phyloP scores from a whole-genome alignment of 2,113 vertebrate species.

The Sebastes fasciatus region DNA sequence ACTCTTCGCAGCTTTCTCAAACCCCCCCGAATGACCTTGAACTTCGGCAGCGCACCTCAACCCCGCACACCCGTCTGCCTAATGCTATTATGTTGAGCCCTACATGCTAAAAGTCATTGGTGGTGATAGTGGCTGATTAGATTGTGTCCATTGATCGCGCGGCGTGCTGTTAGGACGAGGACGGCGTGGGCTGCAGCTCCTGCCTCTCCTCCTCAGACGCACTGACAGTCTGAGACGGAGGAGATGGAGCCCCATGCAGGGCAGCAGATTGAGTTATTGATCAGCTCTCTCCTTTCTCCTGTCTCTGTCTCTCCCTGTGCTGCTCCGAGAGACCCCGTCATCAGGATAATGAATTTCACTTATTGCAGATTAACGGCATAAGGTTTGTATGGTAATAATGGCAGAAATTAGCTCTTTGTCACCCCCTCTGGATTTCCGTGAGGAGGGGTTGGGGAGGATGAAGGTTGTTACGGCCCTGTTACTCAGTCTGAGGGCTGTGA shows the following conservation, averaged over 20 bases:
- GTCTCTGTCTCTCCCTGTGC: conserved; percentile 64
- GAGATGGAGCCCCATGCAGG: conserved; percentile 78
- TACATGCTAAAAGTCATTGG: conserved; percentile 79
- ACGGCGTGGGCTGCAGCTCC: conserved; percentile 60
- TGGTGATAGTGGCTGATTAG: conserved; percentile 82
- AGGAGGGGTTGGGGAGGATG: conserved; percentile 49
- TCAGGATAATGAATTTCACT: conserved; percentile 83
- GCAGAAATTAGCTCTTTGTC: conserved; percentile 80
- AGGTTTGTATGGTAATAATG: conserved; percentile 79
- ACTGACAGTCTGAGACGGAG: conserved; percentile 73
- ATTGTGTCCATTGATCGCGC: conserved; percentile 82
- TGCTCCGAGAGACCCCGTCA: conserved; percentile 75
- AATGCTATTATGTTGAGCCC: conserved; percentile 74
- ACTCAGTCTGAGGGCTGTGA: conserved; percentile 44
- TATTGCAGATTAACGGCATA: conserved; percentile 81
- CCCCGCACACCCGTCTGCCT: conserved; percentile 62
- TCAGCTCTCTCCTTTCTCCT: conserved; percentile 70
- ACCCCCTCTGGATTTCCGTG: conserved; percentile 69
- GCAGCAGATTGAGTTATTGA: conserved; percentile 83
- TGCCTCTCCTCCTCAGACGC: conserved; percentile 61
- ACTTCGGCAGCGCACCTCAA: conserved; percentile 60
- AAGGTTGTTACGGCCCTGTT: conserved; percentile 60
- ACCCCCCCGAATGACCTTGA: conserved; percentile 68
- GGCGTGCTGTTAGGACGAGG: conserved; percentile 70
- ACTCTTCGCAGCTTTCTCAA: conserved; percentile 39